Percentiles rank a stretch among this genome's conserved stretches.
Evolutionary conservation across 2,888 invertebrate species (phyloP).

Genomic region (Notodonta dromedarius): DNA sequence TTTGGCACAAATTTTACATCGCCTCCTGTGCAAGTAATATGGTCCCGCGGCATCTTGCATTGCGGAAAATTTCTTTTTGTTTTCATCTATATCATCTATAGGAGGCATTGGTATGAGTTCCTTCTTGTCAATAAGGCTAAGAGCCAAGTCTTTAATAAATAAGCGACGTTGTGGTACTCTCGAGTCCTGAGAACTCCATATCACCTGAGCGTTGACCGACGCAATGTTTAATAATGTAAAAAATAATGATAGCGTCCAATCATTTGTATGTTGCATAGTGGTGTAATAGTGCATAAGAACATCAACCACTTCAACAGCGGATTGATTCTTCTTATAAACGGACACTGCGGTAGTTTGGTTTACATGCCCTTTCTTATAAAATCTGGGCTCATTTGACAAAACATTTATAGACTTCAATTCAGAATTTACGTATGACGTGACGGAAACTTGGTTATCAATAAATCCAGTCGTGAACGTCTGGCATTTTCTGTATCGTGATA

Average conservation of each 20-base stretch:
- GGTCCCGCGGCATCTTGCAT: slow-evolving; percentile 20
- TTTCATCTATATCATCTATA: slow-evolving; percentile 28
- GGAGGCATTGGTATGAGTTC: slow-evolving; percentile 35
- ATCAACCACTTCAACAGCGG: slow-evolving; percentile 69
- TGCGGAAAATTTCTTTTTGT: slow-evolving; percentile 28
- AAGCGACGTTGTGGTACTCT: slow-evolving; percentile 55
- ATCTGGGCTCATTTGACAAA: slow-evolving; percentile 66
- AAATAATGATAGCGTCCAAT: slow-evolving; percentile 73
- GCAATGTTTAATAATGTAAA: slow-evolving; percentile 74
- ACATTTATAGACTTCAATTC: slow-evolving; percentile 64
- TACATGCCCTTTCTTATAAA: slow-evolving; percentile 60
- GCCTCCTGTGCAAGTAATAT: slow-evolving; percentile 52
- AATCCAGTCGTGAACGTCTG: slow-evolving; percentile 65
- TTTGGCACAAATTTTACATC: slow-evolving; percentile 61
- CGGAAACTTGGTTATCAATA: slow-evolving; percentile 55
- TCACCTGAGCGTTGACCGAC: slow-evolving; percentile 72
- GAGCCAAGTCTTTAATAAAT: slow-evolving; percentile 68
- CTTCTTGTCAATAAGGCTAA: slow-evolving; percentile 57
- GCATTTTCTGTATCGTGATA: slow-evolving; percentile 58
- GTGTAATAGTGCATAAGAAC: slow-evolving; percentile 77
- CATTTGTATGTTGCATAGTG: slow-evolving; percentile 72
- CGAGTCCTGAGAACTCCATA: slow-evolving; percentile 63
- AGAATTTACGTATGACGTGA: slow-evolving; percentile 65
- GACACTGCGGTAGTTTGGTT: slow-evolving; percentile 60
- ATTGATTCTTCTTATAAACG: slow-evolving; percentile 67